Percentiles rank a stretch among this genome's conserved stretches.
Conservation (phyloP, 2,797 vertebrate genomes). For the Acanthurus leucopareius region DNA sequence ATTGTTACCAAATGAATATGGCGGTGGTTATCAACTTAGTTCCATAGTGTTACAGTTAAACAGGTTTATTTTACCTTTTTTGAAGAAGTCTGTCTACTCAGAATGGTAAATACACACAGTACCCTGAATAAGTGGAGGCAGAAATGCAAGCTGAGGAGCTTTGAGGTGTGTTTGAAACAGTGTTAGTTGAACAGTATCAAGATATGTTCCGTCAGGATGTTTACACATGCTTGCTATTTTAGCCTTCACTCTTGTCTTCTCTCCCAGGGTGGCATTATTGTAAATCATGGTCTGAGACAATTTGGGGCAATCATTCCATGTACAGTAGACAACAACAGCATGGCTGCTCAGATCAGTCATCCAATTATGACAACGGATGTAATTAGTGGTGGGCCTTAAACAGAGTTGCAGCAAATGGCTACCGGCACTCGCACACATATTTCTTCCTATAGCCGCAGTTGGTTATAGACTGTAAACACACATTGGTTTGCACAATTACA, state of each 20-base stretch:
- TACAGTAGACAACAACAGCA: conserved; percentile 75
- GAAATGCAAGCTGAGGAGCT: conserved; percentile 48
- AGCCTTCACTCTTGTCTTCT: conserved; percentile 62
- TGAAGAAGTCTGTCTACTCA: conserved; percentile 57
- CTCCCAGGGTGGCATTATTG: conserved; percentile 73
- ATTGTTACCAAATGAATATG: conserved; percentile 77
- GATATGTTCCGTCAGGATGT: conserved; percentile 68
- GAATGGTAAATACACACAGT: conserved; percentile 53
- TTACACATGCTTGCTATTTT: conserved; percentile 70
- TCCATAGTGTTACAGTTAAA: conserved; percentile 37
- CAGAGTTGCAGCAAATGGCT: conserved; percentile 71
- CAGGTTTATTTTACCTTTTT: conserved; percentile 68
- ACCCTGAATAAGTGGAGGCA: conserved; percentile 17
- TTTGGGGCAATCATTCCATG: conserved; percentile 72
- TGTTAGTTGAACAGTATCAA: conserved; percentile 47
- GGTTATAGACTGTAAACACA: conserved; percentile 74
- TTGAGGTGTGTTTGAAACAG: conserved; percentile 49
- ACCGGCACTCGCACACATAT: conserved; percentile 63
- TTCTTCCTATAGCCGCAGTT: conserved; percentile 67
- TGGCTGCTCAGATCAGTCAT: conserved; percentile 70
- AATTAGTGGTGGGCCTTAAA: conserved; percentile 77
- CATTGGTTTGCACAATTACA: conserved; percentile 74
- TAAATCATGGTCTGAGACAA: conserved; percentile 67
- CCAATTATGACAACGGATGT: conserved; percentile 76
- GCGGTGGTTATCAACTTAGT: conserved; percentile 38